These are phyloP conservation scores for Epirrita christyi DNA, from an alignment of 2,888 invertebrate species.

Conservation along the genomic window DNA sequence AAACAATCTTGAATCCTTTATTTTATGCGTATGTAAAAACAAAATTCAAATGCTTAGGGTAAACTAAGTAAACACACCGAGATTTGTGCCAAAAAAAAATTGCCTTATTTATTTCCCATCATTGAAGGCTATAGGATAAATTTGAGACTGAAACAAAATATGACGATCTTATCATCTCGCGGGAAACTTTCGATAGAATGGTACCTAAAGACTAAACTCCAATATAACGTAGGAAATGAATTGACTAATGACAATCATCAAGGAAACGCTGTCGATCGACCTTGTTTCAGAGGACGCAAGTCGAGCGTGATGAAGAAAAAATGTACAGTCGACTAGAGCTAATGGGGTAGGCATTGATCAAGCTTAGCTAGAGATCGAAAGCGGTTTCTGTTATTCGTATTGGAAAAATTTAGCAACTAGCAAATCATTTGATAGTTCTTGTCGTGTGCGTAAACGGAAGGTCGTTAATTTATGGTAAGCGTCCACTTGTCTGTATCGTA, in stretches of 20 bases:
- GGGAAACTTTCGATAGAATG: background rate
- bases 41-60: slow-evolving; percentile 5
- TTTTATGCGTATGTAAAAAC: slow-evolving; percentile 14
- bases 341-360: slow-evolving; percentile 29
- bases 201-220: slow-evolving; percentile 12
- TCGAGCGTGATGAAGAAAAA: slow-evolving; percentile 59
- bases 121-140: no score
- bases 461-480: no score
- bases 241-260: slow-evolving; percentile 50
- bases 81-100: no score
- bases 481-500: no score
- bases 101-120: background rate
- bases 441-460: background rate
- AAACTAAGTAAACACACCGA: no score
- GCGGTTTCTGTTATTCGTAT: slow-evolving; percentile 17
- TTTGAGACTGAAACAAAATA: no score
- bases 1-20: slow-evolving; percentile 13
- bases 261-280: slow-evolving; percentile 60
- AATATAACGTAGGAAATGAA: slow-evolving; percentile 48
- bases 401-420: background rate
- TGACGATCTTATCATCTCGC: no score
- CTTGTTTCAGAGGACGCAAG: slow-evolving; percentile 58
- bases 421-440: slow-evolving; percentile 1
- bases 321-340: slow-evolving; percentile 31
- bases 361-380: slow-evolving; percentile 30